Percentiles rank a stretch among this genome's conserved stretches.
These are phyloP conservation scores for Lethenteron camtschaticum DNA, from an alignment of 2,113 vertebrate species.

Conservation along the genomic window DNA sequence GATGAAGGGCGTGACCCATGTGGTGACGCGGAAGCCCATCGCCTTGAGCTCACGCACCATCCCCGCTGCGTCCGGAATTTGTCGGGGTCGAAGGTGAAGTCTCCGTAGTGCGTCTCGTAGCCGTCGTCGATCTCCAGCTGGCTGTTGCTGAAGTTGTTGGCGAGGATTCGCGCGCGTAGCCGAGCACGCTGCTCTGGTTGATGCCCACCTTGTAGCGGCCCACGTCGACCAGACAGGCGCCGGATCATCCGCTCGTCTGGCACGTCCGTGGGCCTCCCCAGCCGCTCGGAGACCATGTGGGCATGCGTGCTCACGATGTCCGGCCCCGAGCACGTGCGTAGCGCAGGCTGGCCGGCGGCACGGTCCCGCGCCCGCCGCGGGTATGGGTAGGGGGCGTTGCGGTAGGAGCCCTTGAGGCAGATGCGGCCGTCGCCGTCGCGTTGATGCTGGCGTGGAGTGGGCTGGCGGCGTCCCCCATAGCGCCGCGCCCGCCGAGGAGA, in stretches of 20 bases:
- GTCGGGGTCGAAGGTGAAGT: slow-evolving; percentile 44
- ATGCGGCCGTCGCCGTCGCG: slow-evolving; percentile 29
- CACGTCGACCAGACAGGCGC: slow-evolving; percentile 70
- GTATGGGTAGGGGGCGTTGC: no score
- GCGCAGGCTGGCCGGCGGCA: slow-evolving; percentile 59
- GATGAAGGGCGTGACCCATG: slow-evolving; percentile 65
- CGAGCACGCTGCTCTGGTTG: slow-evolving; percentile 42
- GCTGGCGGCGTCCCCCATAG: no score
- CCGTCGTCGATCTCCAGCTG: slow-evolving; percentile 58
- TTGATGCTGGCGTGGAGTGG: no score
- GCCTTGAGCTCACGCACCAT: slow-evolving; percentile 49
- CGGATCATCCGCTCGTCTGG: slow-evolving; percentile 44
- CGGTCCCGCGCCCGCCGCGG: slow-evolving; percentile 25
- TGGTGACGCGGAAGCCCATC: slow-evolving; percentile 36
- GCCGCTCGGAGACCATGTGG: slow-evolving; percentile 57
- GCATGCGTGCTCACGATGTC: slow-evolving; percentile 72
- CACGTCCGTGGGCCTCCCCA: slow-evolving; percentile 30
- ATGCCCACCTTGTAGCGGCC: slow-evolving; percentile 50
- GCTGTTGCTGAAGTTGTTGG: slow-evolving; percentile 52
- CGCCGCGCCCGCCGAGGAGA: slow-evolving; percentile 51
- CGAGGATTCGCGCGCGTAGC: slow-evolving; percentile 34
- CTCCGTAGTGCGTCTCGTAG: slow-evolving; percentile 44
- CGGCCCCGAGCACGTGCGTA: slow-evolving; percentile 62
- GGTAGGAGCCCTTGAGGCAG: slow-evolving; percentile 31
- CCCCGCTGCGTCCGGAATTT: slow-evolving; percentile 45